These are phyloP conservation scores for Pocota personata DNA, from an alignment of 2,888 invertebrate genomes.

Conservation along the genomic window DNA sequence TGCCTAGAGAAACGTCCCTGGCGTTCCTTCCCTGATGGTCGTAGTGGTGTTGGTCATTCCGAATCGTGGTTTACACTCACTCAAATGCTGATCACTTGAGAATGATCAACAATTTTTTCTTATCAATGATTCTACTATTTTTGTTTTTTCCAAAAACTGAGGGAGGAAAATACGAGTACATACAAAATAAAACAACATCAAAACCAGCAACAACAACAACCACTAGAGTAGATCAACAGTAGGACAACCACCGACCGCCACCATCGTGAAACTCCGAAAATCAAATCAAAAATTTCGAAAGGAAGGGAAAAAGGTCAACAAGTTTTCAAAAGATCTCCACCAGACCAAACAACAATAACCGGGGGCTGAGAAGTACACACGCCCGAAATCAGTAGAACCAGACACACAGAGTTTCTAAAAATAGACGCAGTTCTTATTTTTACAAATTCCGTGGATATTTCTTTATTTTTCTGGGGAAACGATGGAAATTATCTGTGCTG, in stretches of 20 bases:
- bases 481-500: not conserved
- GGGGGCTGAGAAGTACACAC: not conserved
- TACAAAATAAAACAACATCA: not conserved
- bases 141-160: conserved; percentile 31
- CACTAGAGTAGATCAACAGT: not conserved
- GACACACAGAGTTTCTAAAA: conserved; percentile 21
- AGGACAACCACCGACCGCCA: not conserved
- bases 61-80: conserved; percentile 44
- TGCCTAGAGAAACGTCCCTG: too few relatives aligned
- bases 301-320: conserved; percentile 53
- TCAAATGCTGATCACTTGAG: conserved; percentile 65
- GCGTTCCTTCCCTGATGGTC: not conserved
- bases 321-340: conserved; percentile 9
- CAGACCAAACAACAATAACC: not conserved
- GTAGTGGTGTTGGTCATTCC: not conserved
- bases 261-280: conserved; percentile 24
- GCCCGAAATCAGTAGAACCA: conserved; percentile 12
- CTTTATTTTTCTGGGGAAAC: conserved; percentile 13
- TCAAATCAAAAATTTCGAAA: conserved; percentile 36
- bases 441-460: conserved; percentile 18
- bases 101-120: conserved; percentile 64
- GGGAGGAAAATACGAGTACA: too few relatives aligned
- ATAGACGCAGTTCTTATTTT: conserved; percentile 38
- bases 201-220: conserved; percentile 21
- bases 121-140: conserved; percentile 50